phyloP scores from a whole-genome alignment of 1,140 invertebrate species.

The Plectus sambesii region DNA sequence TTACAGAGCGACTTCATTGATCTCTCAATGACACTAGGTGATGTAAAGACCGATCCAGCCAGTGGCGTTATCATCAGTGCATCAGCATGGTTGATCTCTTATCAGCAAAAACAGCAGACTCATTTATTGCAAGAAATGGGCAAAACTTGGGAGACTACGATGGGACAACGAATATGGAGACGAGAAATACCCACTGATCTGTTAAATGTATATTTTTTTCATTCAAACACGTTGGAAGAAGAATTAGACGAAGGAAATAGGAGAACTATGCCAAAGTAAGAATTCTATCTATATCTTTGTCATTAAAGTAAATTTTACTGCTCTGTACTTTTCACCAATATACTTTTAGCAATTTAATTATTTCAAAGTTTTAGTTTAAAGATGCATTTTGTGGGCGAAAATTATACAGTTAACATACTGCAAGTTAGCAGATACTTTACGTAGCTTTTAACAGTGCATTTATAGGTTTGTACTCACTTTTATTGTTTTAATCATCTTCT shows the following conservation, averaged over 20 bases:
- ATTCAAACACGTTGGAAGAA: slow-evolving; percentile 35
- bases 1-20: slow-evolving; percentile 30
- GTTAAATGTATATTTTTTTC: slow-evolving; percentile 31
- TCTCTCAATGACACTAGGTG: slow-evolving; percentile 26
- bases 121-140: slow-evolving; percentile 12
- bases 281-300: too few species aligned
- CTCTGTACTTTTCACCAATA: too few species aligned
- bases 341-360: too few species aligned
- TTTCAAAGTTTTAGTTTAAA: too few species aligned
- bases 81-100: slow-evolving; percentile 29
- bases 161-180: slow-evolving; percentile 15
- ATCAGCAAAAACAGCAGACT: slow-evolving; percentile 30
- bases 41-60: slow-evolving; percentile 15
- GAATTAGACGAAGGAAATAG: slow-evolving; percentile 30
- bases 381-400: too few species aligned
- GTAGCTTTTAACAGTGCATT: too few species aligned
- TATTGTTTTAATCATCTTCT: slow-evolving; percentile 30
- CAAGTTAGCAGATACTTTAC: too few species aligned
- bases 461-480: slow-evolving; percentile 38
- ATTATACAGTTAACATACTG: too few species aligned
- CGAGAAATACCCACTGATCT: slow-evolving; percentile 12
- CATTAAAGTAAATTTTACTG: too few species aligned
- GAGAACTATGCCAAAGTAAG: slow-evolving; percentile 26
- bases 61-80: slow-evolving; percentile 18
- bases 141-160: slow-evolving; percentile 21